Evolutionary conservation across 2,113 vertebrate species (phyloP).

Genomic region (Chamaetylas fuelleborni): DNA sequence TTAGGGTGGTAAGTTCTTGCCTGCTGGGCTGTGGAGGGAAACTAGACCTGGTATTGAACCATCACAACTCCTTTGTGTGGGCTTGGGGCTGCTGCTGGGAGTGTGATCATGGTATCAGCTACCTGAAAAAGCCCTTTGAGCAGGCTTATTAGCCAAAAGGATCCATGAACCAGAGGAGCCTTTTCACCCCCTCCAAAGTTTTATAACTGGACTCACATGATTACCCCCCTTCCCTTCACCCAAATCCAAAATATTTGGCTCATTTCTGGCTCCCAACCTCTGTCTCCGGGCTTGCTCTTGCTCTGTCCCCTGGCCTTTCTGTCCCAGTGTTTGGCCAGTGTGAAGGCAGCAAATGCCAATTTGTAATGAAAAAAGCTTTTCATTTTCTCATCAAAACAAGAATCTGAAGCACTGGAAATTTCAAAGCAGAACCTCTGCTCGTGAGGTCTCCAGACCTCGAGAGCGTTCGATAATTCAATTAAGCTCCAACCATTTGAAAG

Average conservation of each 20-base stretch:
- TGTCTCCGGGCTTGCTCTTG: background rate
- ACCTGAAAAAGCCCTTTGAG: background rate
- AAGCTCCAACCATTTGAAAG: constrained; percentile 14
- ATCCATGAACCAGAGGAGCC: background rate
- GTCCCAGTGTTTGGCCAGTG: background rate
- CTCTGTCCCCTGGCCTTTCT: background rate
- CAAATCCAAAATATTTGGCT: background rate
- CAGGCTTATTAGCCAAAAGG: background rate
- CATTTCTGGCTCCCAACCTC: background rate
- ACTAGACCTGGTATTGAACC: background rate
- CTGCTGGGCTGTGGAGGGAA: background rate
- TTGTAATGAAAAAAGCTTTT: constrained; percentile 15
- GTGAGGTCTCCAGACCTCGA: background rate
- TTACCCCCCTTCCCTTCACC: background rate
- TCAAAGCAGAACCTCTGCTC: background rate
- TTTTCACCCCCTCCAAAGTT: background rate
- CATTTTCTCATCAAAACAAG: background rate
- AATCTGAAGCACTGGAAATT: background rate
- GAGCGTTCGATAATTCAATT: background rate
- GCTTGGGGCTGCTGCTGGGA: background rate
- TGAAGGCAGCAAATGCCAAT: background rate
- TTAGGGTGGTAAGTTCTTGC: background rate
- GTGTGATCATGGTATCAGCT: background rate
- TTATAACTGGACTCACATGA: background rate
- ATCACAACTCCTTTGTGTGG: background rate